Base-by-base conservation (phyloP, 1,140 invertebrate species). In the Thalassaphorura encarpata region DNA sequence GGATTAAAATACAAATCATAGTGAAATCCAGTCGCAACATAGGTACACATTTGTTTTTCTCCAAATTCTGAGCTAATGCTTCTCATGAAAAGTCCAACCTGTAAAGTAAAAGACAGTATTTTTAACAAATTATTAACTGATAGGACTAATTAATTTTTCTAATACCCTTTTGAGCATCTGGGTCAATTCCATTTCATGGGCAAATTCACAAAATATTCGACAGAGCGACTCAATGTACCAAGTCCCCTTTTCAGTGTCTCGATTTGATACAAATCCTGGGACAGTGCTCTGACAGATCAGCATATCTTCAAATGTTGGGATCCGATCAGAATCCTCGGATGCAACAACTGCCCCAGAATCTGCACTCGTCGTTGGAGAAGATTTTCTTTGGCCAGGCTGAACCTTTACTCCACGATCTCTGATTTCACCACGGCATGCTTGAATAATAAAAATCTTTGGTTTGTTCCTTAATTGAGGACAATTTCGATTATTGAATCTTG, bases 201-300 rank as follows among this genome's bases (percentile, higher is more conserved):
- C 83, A 64, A 80, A 69, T 42, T 79, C 74, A 71, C 84, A 84
- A 67, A 88, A 84, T 56, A 81, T 75, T 66, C 83, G 73, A 69
- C 85, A 88, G 45, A 89, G 72, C 51, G 77, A 74, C 67, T 85
- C 81, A 50, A 89, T 82, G 66, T 83, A 87, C 33, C 33, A 36
- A 11, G 52, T 54, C 5, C 60, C 60, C 18, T 27, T 36, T 26
- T 52, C 47, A 18, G 45, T 52, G 28, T 59, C 56, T 3, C 62
- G 54, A 46, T 61, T 61, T 6, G 62, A 56, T 1, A 64, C 62
- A 26, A 52, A 60, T 21, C 62, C 62, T 26, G 58, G 56, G 0
- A 57, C 51, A 2, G 62, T 64, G 11, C 59, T 62, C 29, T 58
- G 53, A n/a, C 58, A 60, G 15, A 64, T 19, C 11, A 64, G 24